Base-by-base conservation (phyloP, 2,797 vertebrate genomes). In the Premnoplex brunnescens region DNA sequence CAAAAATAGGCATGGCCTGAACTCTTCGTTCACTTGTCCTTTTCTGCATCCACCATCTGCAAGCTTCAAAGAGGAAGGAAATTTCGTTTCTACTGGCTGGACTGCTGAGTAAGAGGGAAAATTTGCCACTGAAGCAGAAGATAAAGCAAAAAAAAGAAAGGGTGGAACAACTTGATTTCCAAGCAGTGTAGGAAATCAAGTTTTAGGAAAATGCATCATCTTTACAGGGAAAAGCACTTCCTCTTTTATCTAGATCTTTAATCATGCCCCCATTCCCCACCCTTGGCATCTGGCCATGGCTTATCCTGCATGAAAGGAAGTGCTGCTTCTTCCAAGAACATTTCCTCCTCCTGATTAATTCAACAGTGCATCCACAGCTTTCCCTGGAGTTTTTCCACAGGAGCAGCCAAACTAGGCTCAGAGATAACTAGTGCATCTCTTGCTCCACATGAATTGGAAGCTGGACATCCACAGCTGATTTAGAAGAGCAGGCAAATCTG, bases 311-410 rank as follows among this genome's bases (percentile, higher is more conserved):
- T 73, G 86, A 96, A 89, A 95, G 95, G 97, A 98, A 98, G 81
- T 72, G 91, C 91, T 97, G 88, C 86, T 78, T 97, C 93, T 97
- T 97, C 96, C 94, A 96, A 97, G 95, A 96, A 91, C 91, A 96
- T 86, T 97, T 97, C 96, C 96, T 94, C 81, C 94, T 96, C 71
- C 72, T 95, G 91, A 96, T 97, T 97, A 97, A 96, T 95, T 96
- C 85, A 92, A 75, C 93, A 94, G 80, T n/a, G 67, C 80, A 58
- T 82, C 83, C 63, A 67, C 20, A 12, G 89, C 74, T 90, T 96
- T 95, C 80, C 74, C 71, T 55, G 27, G 85, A 96, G 91, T 88
- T 97, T 93, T 91, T 92, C 91, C 85, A 77, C 37, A 64, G 85
- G 10, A 76, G 46, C 49, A 85, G 67, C 49, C 1, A 27, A 91